Evolutionary conservation across 2,797 vertebrate genomes (phyloP).

Genomic region (Gadopsis bispinosus): DNA sequence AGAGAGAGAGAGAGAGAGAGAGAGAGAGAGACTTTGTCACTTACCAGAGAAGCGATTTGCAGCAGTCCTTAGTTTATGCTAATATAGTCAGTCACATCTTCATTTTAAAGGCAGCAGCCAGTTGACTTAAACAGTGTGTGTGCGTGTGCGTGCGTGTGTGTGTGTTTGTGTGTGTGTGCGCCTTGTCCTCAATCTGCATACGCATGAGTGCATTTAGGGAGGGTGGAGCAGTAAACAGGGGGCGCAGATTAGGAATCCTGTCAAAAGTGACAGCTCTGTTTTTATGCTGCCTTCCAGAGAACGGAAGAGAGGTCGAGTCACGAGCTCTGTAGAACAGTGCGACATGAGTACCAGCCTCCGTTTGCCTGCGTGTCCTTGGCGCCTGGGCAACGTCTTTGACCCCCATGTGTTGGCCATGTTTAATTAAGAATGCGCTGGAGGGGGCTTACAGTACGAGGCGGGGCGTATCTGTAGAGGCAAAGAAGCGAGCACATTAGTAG

Average conservation of each 20-base stretch:
- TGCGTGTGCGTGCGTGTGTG: slow-evolving; percentile 21
- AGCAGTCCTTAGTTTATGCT: slow-evolving; percentile 42
- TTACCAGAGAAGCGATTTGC: slow-evolving; percentile 46
- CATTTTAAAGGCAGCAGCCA: slow-evolving; percentile 53
- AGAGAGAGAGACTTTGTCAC: background rate
- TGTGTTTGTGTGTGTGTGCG: background rate
- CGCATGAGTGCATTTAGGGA: slow-evolving; percentile 35
- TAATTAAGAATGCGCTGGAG: slow-evolving; percentile 76
- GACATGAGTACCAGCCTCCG: slow-evolving; percentile 18
- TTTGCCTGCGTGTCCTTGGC: slow-evolving; percentile 9
- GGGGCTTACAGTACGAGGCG: slow-evolving; percentile 65
- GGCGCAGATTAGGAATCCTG: slow-evolving; percentile 64
- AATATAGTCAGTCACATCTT: slow-evolving; percentile 65
- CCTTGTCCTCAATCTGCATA: slow-evolving; percentile 8
- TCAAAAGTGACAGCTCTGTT: slow-evolving; percentile 59
- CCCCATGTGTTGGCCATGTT: slow-evolving; percentile 58
- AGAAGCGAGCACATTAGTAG: slow-evolving; percentile 44
- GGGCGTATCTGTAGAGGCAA: slow-evolving; percentile 44
- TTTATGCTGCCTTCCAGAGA: slow-evolving; percentile 21
- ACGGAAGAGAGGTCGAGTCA: slow-evolving; percentile 38
- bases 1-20: slow-evolving; percentile 24
- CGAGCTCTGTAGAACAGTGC: slow-evolving; percentile 39
- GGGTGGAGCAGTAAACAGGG: slow-evolving; percentile 63
- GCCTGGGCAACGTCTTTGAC: slow-evolving; percentile 45
- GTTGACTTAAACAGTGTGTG: slow-evolving; percentile 32